Evolutionary conservation across 2,888 invertebrate genomes (phyloP).

Genomic region (Rotaria magnacalcarata): DNA sequence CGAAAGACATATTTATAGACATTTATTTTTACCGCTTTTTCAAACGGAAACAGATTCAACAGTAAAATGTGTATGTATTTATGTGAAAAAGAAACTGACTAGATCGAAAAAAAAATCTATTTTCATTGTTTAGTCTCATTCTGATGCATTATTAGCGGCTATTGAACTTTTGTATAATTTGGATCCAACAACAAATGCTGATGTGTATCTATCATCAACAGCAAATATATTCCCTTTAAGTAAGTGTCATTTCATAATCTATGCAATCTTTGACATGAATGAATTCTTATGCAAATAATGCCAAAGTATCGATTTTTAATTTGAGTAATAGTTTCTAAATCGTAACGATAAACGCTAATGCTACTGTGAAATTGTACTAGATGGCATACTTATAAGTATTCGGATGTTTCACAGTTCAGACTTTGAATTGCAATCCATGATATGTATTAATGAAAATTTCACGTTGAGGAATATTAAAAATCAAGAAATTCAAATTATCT

Average conservation of each 20-base stretch:
- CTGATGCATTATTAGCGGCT: not conserved
- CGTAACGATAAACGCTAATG: too few species aligned
- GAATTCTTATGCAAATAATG: too few species aligned
- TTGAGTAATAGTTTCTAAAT: too few species aligned
- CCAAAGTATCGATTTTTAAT: too few species aligned
- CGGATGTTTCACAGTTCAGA: too few species aligned
- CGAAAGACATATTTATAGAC: slow-evolving; percentile 1
- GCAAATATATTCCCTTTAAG: slow-evolving; percentile 27
- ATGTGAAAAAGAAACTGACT: not conserved
- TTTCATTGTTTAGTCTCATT: not conserved
- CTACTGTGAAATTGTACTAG: too few species aligned
- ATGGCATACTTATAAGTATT: too few species aligned
- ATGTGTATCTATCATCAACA: not conserved
- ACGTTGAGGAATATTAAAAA: not conserved
- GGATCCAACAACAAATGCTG: not conserved
- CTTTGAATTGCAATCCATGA: too few species aligned
- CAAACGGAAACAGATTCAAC: not conserved
- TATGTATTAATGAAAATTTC: too few species aligned
- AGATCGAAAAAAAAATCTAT: not conserved
- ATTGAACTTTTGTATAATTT: slow-evolving; percentile 6
- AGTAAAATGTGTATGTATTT: slow-evolving; percentile 9
- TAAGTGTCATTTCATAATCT: not conserved
- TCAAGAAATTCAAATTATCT: too few species aligned
- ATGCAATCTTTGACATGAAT: too few species aligned
- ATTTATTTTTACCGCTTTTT: slow-evolving; percentile 21